Percentiles rank a stretch among this genome's conserved stretches.
Evolutionary conservation across 2,888 invertebrate species (phyloP).

Genomic region (Seladonia tumulorum): DNA sequence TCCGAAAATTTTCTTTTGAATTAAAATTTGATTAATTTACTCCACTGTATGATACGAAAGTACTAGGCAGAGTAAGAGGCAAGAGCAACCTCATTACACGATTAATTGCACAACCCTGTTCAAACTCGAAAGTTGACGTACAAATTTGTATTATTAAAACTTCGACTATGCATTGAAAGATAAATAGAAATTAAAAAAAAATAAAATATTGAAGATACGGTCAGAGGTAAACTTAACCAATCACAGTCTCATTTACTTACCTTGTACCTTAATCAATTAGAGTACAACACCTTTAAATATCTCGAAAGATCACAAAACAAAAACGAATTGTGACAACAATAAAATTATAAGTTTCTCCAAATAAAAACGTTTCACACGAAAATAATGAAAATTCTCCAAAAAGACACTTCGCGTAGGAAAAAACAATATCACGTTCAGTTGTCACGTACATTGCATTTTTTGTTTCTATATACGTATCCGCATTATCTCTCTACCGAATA

Average conservation of each 20-base stretch:
- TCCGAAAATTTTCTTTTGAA: too few relatives aligned
- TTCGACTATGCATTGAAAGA: not conserved
- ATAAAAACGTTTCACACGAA: constrained; percentile 5
- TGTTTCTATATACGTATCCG: not conserved
- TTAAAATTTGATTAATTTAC: not conserved
- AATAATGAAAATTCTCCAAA: constrained; percentile 18
- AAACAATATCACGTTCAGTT: constrained; percentile 3
- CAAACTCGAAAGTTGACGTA: not conserved
- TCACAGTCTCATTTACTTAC: not conserved
- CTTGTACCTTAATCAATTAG: not conserved
- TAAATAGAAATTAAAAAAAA: too few relatives aligned
- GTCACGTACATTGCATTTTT: not conserved
- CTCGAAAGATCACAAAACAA: not conserved
- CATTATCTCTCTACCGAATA: not conserved
- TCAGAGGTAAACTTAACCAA: not conserved
- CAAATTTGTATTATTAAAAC: not conserved
- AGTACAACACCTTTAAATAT: not conserved
- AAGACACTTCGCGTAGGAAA: not conserved
- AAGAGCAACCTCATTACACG: not conserved
- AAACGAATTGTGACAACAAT: not conserved
- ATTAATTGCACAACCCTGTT: not conserved
- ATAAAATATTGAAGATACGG: not conserved
- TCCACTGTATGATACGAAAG: not conserved
- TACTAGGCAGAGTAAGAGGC: not conserved
- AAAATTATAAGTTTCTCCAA: not conserved